These are phyloP conservation scores for Branchinecta lynchi DNA, from an alignment of 1,140 invertebrate genomes.

Conservation along the genomic window DNA sequence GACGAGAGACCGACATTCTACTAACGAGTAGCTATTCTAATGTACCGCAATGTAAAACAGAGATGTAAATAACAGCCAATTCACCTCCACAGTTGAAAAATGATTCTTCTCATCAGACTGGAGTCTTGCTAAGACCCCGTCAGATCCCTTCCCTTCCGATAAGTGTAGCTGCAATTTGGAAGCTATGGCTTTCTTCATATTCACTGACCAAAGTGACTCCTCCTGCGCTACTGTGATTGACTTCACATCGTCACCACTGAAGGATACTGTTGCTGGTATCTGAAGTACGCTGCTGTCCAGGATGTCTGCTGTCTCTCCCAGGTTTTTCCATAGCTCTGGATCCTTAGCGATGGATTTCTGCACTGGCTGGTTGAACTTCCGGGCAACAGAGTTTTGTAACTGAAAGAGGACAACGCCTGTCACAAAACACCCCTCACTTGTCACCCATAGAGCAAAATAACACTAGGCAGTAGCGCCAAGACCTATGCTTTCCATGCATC, in stretches of 20 bases:
- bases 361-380: not conserved
- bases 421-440: no score
- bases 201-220: slow-evolving; percentile 19
- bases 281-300: not conserved
- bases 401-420: no score
- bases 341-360: not conserved
- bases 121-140: not conserved
- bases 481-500: no score
- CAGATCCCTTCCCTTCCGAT: not conserved
- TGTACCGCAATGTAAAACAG: no score
- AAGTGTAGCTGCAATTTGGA: slow-evolving; percentile 20
- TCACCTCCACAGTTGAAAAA: not conserved
- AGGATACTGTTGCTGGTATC: not conserved
- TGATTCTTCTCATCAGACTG: not conserved
- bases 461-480: no score
- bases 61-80: not conserved
- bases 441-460: no score
- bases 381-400: not conserved
- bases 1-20: no score
- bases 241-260: slow-evolving; percentile 14
- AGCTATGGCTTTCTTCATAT: slow-evolving; percentile 19
- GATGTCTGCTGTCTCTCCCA: not conserved
- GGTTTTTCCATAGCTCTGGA: not conserved
- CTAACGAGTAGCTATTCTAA: no score
- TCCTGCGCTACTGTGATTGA: slow-evolving; percentile 14